Percentiles rank a stretch among this genome's conserved stretches.
Conservation (phyloP, 2,797 vertebrate species). For the Poeciliopsis paucimaculata region DNA sequence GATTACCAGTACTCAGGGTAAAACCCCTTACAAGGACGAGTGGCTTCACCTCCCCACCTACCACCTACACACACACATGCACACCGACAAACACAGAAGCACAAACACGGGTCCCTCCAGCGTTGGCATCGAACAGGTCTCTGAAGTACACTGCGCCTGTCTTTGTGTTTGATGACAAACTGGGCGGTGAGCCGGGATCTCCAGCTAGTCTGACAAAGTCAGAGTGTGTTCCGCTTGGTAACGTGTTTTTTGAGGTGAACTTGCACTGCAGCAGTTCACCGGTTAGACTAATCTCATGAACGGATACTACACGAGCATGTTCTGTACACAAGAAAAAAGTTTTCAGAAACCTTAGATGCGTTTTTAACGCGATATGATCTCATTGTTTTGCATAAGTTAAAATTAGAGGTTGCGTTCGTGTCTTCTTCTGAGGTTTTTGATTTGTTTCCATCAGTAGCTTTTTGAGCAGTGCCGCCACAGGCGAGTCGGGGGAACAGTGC, state of each 20-base stretch:
- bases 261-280: slow-evolving; percentile 23
- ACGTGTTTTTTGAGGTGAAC: slow-evolving; percentile 27
- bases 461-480: no score
- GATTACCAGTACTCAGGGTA: slow-evolving; percentile 68
- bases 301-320: no score
- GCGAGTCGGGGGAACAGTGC: no score
- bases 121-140: slow-evolving; percentile 59
- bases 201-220: slow-evolving; percentile 30
- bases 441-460: no score
- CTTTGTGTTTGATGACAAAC: slow-evolving; percentile 67
- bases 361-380: no score
- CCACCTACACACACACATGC: slow-evolving; percentile 20
- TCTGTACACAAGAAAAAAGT: not conserved
- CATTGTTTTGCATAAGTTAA: no score
- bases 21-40: slow-evolving; percentile 74
- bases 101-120: slow-evolving; percentile 28
- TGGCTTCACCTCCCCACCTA: slow-evolving; percentile 45
- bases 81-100: slow-evolving; percentile 21
- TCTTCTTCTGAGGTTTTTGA: no score
- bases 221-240: slow-evolving; percentile 13
- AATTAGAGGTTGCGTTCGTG: no score
- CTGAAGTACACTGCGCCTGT: slow-evolving; percentile 46
- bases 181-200: slow-evolving; percentile 44
- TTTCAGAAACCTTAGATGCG: not conserved
- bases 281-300: not conserved